phyloP scores from a whole-genome alignment of 2,113 vertebrate species.

The Etheostoma spectabile region DNA sequence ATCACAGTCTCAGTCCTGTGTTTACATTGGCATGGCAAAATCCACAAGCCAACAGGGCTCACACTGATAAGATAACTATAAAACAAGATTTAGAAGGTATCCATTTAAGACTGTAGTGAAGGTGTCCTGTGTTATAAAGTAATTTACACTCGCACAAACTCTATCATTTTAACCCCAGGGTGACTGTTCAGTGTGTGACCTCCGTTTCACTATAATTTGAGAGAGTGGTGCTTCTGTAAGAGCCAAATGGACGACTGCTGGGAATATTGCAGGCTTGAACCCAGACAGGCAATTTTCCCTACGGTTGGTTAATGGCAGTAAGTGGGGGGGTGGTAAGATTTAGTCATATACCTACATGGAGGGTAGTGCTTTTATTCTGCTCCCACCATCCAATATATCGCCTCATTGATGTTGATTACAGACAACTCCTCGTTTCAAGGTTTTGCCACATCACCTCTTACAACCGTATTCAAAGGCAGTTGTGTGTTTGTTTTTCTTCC shows the following conservation, averaged over 20 bases:
- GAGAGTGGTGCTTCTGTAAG: constrained; percentile 60
- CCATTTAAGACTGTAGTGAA: constrained; percentile 61
- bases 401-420: constrained; percentile 80
- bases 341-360: constrained; percentile 72
- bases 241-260: constrained; percentile 77
- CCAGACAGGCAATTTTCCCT: constrained; percentile 80
- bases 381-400: constrained; percentile 72
- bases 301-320: constrained; percentile 76
- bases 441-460: constrained; percentile 49
- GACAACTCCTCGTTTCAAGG: constrained; percentile 63
- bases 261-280: constrained; percentile 78
- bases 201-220: constrained; percentile 74
- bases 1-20: constrained; percentile 44
- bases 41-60: constrained; percentile 43
- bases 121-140: constrained; percentile 65
- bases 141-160: constrained; percentile 78
- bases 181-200: constrained; percentile 73
- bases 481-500: constrained; percentile 29
- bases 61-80: constrained; percentile 39
- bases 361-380: constrained; percentile 71
- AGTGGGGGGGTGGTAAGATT: constrained; percentile 66
- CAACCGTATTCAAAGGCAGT: constrained; percentile 46
- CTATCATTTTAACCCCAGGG: constrained; percentile 82
- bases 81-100: constrained; percentile 51
- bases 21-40: constrained; percentile 45